These are phyloP conservation scores for Lottia scabra DNA, from an alignment of 2,888 invertebrate genomes.

Conservation along the genomic window DNA sequence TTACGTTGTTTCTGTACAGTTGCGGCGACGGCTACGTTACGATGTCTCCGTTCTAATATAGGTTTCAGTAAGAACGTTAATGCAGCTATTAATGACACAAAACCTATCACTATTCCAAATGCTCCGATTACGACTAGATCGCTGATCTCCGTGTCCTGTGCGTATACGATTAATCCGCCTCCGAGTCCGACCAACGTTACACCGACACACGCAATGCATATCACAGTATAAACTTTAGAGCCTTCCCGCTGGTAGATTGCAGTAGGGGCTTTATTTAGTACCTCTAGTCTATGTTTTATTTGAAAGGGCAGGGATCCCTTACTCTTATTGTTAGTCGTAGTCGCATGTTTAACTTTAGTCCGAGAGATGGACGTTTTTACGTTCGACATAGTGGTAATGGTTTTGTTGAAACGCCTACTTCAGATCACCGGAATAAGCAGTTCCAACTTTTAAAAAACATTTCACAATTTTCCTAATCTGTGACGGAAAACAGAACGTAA, in stretches of 20 bases:
- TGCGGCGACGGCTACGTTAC: background rate
- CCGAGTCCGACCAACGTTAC: background rate
- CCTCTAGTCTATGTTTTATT: no score
- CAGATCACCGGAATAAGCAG: no score
- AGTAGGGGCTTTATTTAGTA: no score
- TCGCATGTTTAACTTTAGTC: no score
- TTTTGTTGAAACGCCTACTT: no score
- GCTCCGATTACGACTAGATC: constrained; percentile 1
- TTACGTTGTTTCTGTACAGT: background rate
- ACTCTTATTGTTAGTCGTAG: no score
- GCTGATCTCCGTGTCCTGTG: background rate
- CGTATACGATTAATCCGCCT: background rate
- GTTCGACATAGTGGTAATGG: no score
- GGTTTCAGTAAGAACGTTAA: background rate
- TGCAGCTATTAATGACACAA: background rate
- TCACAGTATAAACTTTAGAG: background rate
- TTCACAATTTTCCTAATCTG: no score
- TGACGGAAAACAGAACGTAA: no score
- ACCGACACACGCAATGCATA: background rate
- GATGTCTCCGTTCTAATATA: background rate
- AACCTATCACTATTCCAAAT: background rate
- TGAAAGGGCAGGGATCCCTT: no score
- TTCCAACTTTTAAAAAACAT: no score
- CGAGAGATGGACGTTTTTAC: no score
- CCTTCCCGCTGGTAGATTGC: background rate